phyloP scores from a whole-genome alignment of 2,113 vertebrate species.

The Scophthalmus maximus region DNA sequence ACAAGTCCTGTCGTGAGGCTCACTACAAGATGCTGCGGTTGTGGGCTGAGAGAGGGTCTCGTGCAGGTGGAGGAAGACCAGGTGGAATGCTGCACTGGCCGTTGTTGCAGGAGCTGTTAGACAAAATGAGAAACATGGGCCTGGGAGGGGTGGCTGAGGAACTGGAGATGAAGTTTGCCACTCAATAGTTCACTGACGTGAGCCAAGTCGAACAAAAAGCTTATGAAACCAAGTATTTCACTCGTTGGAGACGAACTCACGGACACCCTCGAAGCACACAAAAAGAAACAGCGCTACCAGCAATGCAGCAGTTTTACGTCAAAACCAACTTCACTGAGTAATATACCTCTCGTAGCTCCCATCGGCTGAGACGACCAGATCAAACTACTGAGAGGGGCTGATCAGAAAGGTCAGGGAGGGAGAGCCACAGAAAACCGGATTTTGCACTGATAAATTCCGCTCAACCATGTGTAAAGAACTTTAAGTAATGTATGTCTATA shows the following conservation, averaged over 20 bases:
- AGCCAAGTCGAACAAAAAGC: slow-evolving; percentile 30
- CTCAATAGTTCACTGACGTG: slow-evolving; percentile 40
- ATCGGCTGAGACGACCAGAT: neutral
- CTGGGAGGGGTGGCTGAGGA: slow-evolving; percentile 73
- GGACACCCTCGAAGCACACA: neutral
- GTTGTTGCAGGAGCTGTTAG: slow-evolving; percentile 67
- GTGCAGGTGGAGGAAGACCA: slow-evolving; percentile 9
- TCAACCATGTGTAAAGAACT: neutral
- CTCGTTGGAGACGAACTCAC: neutral
- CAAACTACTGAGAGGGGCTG: slow-evolving; percentile 19
- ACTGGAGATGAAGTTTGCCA: slow-evolving; percentile 74
- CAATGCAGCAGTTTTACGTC: slow-evolving; percentile 25
- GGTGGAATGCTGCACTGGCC: slow-evolving; percentile 53
- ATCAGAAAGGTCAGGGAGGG: neutral
- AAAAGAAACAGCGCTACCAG: slow-evolving; percentile 21
- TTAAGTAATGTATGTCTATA: neutral
- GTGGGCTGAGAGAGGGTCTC: slow-evolving; percentile 68
- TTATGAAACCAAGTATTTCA: slow-evolving; percentile 62
- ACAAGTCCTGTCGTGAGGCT: slow-evolving; percentile 72
- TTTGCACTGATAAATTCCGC: neutral
- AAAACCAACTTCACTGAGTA: slow-evolving; percentile 8
- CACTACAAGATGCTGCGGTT: slow-evolving; percentile 83
- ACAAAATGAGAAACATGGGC: slow-evolving; percentile 73
- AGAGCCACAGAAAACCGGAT: neutral
- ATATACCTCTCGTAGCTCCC: slow-evolving; percentile 18